Evolutionary conservation across 1,140 invertebrate genomes (phyloP).

Genomic region (Drosophila persimilis): DNA sequence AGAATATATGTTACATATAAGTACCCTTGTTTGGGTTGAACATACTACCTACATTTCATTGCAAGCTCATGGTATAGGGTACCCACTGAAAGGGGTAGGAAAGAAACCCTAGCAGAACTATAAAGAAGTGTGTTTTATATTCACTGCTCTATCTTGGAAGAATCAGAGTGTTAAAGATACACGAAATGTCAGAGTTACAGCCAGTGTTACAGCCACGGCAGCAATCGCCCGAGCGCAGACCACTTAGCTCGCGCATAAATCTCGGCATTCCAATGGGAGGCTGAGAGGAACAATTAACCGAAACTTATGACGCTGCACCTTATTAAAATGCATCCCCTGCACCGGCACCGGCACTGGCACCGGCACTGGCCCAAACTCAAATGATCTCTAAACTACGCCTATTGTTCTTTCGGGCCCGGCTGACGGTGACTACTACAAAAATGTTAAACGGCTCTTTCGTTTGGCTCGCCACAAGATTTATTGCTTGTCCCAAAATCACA

Average conservation of each 20-base stretch:
- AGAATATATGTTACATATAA: too few species aligned
- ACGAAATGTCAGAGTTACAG: too few species aligned
- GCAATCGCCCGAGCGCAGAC: neutral
- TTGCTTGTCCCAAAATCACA: constrained; percentile 76
- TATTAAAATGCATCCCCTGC: constrained; percentile 61
- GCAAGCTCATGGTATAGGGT: too few species aligned
- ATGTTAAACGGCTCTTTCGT: constrained; percentile 68
- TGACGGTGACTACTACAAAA: constrained; percentile 59
- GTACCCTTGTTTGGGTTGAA: too few species aligned
- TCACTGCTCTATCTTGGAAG: too few species aligned
- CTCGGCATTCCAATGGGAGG: constrained; percentile 28
- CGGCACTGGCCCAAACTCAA: constrained; percentile 28
- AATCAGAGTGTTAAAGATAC: too few species aligned
- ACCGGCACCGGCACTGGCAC: neutral
- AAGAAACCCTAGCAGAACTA: too few species aligned
- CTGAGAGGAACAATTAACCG: constrained; percentile 60
- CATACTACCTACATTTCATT: too few species aligned
- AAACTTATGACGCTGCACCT: constrained; percentile 70
- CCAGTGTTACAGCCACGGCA: too few species aligned
- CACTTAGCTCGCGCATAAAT: constrained; percentile 70
- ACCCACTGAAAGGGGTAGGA: too few species aligned
- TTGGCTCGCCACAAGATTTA: constrained; percentile 65
- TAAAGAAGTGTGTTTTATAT: too few species aligned
- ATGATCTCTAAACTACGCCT: constrained; percentile 64
- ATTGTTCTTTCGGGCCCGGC: constrained; percentile 54